A percentile compares a stretch with the other conserved stretches of the same genome.
phyloP scores from a whole-genome alignment of 1,140 invertebrate genomes.

The Saccostrea glomerata region DNA sequence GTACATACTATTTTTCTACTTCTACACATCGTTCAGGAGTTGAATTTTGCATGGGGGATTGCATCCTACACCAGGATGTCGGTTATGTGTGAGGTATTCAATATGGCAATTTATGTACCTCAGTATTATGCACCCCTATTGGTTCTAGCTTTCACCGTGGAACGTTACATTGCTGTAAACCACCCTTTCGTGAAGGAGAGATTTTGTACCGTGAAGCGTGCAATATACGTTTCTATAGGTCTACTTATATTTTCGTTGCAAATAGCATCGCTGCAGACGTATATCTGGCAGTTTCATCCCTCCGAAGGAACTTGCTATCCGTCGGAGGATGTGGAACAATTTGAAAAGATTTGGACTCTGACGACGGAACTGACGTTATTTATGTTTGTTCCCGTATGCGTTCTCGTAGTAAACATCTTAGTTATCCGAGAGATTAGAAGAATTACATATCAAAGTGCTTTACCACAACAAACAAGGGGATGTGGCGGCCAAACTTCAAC shows the following conservation, averaged over 20 bases:
- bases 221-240: slow-evolving; percentile 61
- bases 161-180: slow-evolving; percentile 97
- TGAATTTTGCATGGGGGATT: slow-evolving; percentile 70
- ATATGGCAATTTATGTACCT: slow-evolving; percentile 68
- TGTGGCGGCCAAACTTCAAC: slow-evolving; percentile 69
- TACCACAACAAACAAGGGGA: slow-evolving; percentile 40
- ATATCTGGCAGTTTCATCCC: slow-evolving; percentile 67
- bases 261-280: slow-evolving; percentile 67
- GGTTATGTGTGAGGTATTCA: slow-evolving; percentile 68
- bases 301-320: slow-evolving; percentile 37
- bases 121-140: slow-evolving; percentile 76
- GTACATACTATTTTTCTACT: slow-evolving; percentile 74
- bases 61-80: slow-evolving; percentile 60
- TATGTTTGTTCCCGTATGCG: slow-evolving; percentile 69
- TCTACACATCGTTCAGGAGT: slow-evolving; percentile 68
- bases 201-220: slow-evolving; percentile 68
- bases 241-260: slow-evolving; percentile 60
- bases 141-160: slow-evolving; percentile 90
- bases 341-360: slow-evolving; percentile 74
- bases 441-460: slow-evolving; percentile 66
- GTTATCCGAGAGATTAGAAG: slow-evolving; percentile 74
- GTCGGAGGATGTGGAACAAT: slow-evolving; percentile 44
- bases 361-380: slow-evolving; percentile 74
- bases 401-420: slow-evolving; percentile 74
- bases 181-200: slow-evolving; percentile 86